phyloP scores from a whole-genome alignment of 2,113 vertebrate species.

The Diadophis punctatus region DNA sequence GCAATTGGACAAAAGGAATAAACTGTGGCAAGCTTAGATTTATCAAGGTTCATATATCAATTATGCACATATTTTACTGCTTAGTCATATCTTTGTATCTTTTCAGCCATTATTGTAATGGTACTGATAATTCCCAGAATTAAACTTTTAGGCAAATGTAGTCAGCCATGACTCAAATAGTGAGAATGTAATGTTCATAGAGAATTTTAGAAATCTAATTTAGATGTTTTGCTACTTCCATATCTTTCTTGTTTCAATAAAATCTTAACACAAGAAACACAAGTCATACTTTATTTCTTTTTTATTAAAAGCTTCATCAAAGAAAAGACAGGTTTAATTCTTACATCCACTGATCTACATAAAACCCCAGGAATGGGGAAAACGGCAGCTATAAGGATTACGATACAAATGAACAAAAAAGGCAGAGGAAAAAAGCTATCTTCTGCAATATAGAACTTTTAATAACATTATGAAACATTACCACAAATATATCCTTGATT shows the following conservation, averaged over 20 bases:
- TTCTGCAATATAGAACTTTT: constrained; percentile 78
- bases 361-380: constrained; percentile 90
- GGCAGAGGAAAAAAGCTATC: constrained; percentile 65
- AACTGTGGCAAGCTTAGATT: no score
- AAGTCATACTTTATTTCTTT: constrained; percentile 66
- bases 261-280: constrained; percentile 53
- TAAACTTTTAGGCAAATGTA: fast-evolving
- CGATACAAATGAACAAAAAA: constrained; percentile 82
- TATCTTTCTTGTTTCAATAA: neutral
- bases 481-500: constrained; percentile 78
- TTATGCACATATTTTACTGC: no score
- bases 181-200: neutral
- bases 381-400: constrained; percentile 82
- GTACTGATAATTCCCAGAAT: neutral
- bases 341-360: constrained; percentile 97
- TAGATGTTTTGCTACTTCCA: neutral
- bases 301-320: constrained; percentile 99
- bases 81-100: neutral
- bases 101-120: neutral
- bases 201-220: neutral
- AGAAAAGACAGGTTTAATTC: constrained; percentile 95
- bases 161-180: constrained; percentile 1
- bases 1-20: no score
- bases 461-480: constrained; percentile 81
- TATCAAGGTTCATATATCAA: no score